phyloP scores from a whole-genome alignment of 1,140 invertebrate genomes.

The Ephestia elutella region DNA sequence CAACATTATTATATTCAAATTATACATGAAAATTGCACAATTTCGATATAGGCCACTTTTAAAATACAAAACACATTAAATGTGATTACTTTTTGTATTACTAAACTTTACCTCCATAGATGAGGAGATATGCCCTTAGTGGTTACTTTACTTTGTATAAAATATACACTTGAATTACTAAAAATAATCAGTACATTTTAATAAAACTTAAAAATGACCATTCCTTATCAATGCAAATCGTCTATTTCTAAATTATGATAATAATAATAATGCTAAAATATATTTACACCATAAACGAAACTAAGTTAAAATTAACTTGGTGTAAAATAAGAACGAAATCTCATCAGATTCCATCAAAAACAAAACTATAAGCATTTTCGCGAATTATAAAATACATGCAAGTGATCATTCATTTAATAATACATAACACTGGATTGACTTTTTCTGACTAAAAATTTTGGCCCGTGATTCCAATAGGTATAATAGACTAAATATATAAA shows the following conservation, averaged over 20 bases:
- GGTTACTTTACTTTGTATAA: constrained; percentile 52
- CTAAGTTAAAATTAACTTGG: constrained; percentile 30
- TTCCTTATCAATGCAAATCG: constrained; percentile 44
- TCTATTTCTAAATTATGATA: constrained; percentile 37
- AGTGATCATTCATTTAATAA: constrained; percentile 22
- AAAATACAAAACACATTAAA: constrained; percentile 17
- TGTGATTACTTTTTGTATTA: constrained; percentile 3
- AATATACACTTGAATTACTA: constrained; percentile 62
- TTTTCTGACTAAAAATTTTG: constrained; percentile 65
- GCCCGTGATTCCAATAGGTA: constrained; percentile 60
- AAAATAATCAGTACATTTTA: constrained; percentile 72
- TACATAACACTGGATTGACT: constrained; percentile 42
- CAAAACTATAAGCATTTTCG: not conserved
- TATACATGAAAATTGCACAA: not conserved
- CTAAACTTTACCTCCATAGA: constrained; percentile 41
- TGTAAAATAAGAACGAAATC: too few species aligned
- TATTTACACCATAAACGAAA: constrained; percentile 49
- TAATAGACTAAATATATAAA: constrained; percentile 36
- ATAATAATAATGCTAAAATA: constrained; percentile 25
- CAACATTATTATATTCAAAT: too few species aligned
- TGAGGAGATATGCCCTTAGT: constrained; percentile 53
- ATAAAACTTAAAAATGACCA: constrained; percentile 59
- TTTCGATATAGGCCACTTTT: constrained; percentile 29
- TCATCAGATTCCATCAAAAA: not conserved
- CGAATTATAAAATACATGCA: not conserved